Evolutionary conservation across 23 tunicate species (phyloP).

Genomic region (Halocynthia roretzi): DNA sequence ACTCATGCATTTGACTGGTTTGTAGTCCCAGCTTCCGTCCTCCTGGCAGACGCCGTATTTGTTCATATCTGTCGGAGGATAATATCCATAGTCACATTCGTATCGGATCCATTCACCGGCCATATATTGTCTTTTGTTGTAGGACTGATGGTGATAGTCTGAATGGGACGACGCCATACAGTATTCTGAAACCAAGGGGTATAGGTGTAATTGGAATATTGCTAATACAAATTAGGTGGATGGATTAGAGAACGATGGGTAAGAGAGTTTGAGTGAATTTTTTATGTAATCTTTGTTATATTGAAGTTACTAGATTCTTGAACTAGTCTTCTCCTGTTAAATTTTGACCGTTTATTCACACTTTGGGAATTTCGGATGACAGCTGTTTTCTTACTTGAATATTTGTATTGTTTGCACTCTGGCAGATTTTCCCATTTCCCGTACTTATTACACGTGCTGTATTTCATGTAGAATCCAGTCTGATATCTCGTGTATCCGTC

Average conservation of each 20-base stretch:
- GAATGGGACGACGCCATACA: background rate
- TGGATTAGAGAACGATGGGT: no score
- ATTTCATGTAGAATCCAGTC: background rate
- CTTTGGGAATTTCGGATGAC: no score
- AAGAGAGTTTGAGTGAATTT: no score
- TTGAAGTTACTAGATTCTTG: no score
- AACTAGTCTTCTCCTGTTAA: no score
- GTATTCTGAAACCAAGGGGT: constrained; percentile 1
- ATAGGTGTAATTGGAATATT: no score
- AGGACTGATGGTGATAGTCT: constrained; percentile 4
- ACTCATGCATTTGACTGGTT: constrained; percentile 27
- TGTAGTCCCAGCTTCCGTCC: constrained; percentile 10
- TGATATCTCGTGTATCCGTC: constrained; percentile 2
- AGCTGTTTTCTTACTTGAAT: no score
- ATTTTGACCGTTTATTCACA: no score
- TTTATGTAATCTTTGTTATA: no score
- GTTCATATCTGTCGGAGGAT: constrained; percentile 4
- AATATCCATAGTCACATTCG: constrained; percentile 19
- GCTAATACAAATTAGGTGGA: no score
- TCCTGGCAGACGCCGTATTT: constrained; percentile 4
- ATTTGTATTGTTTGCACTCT: background rate
- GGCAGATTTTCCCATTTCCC: constrained; percentile 4
- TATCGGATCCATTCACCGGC: constrained; percentile 15
- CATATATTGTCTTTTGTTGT: constrained; percentile 5
- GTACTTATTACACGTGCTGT: background rate